Conservation (phyloP, 2,113 vertebrate species). For the Myocastor coypus region DNA sequence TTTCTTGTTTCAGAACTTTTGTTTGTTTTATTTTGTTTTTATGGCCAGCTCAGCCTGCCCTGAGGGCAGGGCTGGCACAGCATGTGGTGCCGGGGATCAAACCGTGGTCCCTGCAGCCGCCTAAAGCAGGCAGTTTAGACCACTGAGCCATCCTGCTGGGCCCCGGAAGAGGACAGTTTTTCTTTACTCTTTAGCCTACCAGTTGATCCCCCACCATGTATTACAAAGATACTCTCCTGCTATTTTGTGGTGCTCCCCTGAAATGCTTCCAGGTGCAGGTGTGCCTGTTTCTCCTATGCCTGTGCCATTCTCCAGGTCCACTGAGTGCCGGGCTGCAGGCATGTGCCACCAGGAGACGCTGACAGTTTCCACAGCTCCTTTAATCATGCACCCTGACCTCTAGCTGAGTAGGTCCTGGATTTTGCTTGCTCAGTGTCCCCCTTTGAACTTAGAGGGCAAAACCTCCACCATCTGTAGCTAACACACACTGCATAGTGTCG, state of each 20-base stretch:
- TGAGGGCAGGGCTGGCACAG: no score
- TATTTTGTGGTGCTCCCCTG: background rate
- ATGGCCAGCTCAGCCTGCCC: no score
- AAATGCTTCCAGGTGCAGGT: background rate
- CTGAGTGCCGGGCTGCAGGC: background rate
- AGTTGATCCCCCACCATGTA: background rate
- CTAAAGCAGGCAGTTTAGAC: no score
- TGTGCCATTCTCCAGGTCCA: background rate
- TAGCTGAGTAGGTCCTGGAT: constrained; percentile 17
- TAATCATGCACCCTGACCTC: constrained; percentile 4
- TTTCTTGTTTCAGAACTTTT: no score
- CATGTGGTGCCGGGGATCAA: no score
- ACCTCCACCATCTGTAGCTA: background rate
- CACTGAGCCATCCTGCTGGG: no score
- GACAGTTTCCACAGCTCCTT: background rate
- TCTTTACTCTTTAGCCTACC: background rate
- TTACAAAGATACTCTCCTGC: background rate
- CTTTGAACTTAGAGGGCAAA: constrained; percentile 8
- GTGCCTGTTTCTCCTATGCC: background rate
- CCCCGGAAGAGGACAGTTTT: background rate
- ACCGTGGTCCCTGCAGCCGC: no score
- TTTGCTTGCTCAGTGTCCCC: constrained; percentile 26
- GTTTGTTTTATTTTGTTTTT: no score
- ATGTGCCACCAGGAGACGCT: background rate
- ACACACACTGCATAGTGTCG: background rate